Evolutionary conservation across 2,888 invertebrate genomes (phyloP).

Genomic region (Euplexia lucipara): DNA sequence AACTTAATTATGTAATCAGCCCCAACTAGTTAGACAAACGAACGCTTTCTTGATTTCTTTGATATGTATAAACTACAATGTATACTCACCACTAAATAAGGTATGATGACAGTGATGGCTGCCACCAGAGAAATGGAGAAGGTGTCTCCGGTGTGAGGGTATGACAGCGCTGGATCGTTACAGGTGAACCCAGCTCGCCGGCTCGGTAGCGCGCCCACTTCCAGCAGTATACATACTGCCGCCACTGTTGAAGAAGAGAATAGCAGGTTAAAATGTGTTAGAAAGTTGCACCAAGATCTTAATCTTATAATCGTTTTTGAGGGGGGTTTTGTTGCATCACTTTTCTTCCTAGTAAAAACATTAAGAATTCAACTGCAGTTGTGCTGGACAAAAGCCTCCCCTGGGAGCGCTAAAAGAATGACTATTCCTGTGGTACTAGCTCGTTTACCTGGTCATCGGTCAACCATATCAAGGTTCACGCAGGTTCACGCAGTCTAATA

Average conservation of each 20-base stretch:
- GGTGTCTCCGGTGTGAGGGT: constrained; percentile 93
- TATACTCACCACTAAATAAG: constrained; percentile 91
- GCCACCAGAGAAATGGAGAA: constrained; percentile 91
- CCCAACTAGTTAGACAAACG: no score
- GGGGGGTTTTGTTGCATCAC: no score
- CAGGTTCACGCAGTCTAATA: no score
- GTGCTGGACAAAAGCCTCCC: not conserved
- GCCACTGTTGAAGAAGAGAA: constrained; percentile 89
- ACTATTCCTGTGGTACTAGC: not conserved
- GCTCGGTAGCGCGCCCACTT: constrained; percentile 92
- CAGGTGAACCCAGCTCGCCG: constrained; percentile 93
- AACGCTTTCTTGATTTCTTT: not conserved
- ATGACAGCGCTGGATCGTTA: constrained; percentile 93
- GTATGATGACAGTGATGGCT: constrained; percentile 88
- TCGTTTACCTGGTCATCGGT: constrained; percentile 8
- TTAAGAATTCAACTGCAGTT: no score
- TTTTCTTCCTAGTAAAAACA: no score
- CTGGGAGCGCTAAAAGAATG: not conserved
- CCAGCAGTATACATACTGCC: constrained; percentile 91
- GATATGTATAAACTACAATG: not conserved
- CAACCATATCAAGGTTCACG: constrained; percentile 1
- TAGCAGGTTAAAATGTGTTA: constrained; percentile 7
- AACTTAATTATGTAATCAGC: no score
- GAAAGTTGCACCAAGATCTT: no score
- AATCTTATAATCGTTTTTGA: no score